Base-by-base conservation (phyloP, 2,113 vertebrate genomes). In the Sceloporus tristichus region DNA sequence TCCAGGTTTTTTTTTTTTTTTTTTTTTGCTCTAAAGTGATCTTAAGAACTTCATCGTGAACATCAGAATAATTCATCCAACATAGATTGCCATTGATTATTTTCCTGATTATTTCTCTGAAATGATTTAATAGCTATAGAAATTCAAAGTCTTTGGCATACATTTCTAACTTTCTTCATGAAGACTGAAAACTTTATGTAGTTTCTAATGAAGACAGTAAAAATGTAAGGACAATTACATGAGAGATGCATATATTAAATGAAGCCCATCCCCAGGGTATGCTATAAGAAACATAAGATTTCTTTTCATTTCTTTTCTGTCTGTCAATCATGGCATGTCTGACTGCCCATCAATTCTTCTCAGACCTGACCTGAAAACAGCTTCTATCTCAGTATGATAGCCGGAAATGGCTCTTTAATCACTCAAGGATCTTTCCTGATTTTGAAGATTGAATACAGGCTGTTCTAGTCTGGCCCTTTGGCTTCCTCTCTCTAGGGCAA, bases 321-420 rank as follows among this genome's bases (percentile, higher is more conserved):
- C 93, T 95, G 95, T 84, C 95, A 95, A 88, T 95, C 95, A 94
- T 82, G 77, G 56, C 14, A 87, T 86, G 86, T 79, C 84, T 89
- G 85, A 93, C 91, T 56, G 93, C 84, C 82, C 93, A 91, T 94
- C 94, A 92, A 53, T 92, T 89, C 90, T 90, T 89, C 85, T 92
- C 84, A 53, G 86, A 89, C 85, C 92, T 90, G 85, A 93, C 91
- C 91, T 96, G 92, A 94, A 95, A 95, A 90, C 68, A 92, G 76
- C 84, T 91, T 79, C 84, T 93, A 95, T 94, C 81, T 77, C 89
- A 87, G 92, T 90, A 91, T 91, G 86, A 93, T 71, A 92, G 94
- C 87, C 85, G 94, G 91, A 96, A 97, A 96, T 87, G 79, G 89
- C 89, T 94, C 92, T 95, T 93, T 94, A 95, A 94, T 96, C 93